Conservation (phyloP, 2,888 invertebrate genomes). For the Orthosia cruda region DNA sequence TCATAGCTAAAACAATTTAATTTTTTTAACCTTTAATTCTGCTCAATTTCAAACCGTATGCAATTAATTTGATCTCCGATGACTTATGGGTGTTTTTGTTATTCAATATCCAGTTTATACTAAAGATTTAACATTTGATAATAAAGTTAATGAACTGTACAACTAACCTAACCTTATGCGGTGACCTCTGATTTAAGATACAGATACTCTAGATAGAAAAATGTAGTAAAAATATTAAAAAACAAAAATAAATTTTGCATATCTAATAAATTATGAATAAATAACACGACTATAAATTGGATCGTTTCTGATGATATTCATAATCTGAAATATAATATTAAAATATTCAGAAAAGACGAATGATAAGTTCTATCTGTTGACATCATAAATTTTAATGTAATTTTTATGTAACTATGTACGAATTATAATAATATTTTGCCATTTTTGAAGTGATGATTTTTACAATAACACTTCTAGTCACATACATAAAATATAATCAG, state of each 20-base stretch:
- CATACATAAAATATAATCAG: not conserved
- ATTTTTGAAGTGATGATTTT: conserved; percentile 27
- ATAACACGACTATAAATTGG: conserved; percentile 33
- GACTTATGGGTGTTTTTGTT: conserved; percentile 15
- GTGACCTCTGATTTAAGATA: conserved; percentile 42
- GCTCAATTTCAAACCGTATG: not conserved
- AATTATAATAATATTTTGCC: conserved; percentile 14
- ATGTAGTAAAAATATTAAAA: conserved; percentile 26
- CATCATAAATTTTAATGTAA: conserved; percentile 10
- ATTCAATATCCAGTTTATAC: conserved; percentile 13
- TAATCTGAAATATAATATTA: not conserved
- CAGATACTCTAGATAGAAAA: conserved; percentile 26
- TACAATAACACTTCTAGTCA: conserved; percentile 5
- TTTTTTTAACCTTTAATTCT: too few species aligned
- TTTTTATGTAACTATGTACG: conserved; percentile 16
- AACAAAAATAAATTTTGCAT: conserved; percentile 35
- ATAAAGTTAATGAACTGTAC: conserved; percentile 48
- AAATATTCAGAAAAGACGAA: conserved; percentile 19
- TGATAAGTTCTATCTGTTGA: conserved; percentile 23
- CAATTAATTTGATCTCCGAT: conserved; percentile 32
- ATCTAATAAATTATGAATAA: conserved; percentile 29
- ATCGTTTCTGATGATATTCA: conserved; percentile 24
- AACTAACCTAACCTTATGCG: conserved; percentile 32
- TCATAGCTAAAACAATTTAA: not conserved
- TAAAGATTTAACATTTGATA: not conserved